A percentile compares a stretch with the other conserved stretches of the same genome.
phyloP scores from a whole-genome alignment of 2,888 invertebrate genomes.

The Atethmia centrago region DNA sequence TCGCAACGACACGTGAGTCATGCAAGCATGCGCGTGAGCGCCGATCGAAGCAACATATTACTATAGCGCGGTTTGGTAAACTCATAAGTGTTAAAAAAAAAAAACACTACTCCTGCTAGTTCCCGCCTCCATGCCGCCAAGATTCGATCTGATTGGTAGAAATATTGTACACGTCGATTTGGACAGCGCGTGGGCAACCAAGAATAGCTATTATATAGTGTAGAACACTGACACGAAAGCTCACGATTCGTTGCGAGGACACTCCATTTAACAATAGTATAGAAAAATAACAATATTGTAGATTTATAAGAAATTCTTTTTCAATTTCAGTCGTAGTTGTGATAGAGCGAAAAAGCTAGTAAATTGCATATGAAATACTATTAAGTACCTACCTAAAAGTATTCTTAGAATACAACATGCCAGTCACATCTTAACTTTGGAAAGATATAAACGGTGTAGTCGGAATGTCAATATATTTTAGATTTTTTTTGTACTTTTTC shows the following conservation, averaged over 20 bases:
- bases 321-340: slow-evolving; percentile 16
- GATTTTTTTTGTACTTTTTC: neutral
- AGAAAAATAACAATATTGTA: slow-evolving; percentile 16
- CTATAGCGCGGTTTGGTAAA: too few relatives aligned
- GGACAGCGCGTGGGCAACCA: neutral
- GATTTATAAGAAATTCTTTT: slow-evolving; percentile 2
- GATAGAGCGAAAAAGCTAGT: neutral
- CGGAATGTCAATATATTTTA: slow-evolving; percentile 1
- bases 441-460: neutral
- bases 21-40: too few relatives aligned
- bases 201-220: neutral
- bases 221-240: neutral
- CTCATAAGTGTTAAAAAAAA: neutral
- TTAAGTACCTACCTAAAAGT: neutral
- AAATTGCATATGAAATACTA: neutral
- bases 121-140: neutral
- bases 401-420: slow-evolving; percentile 1
- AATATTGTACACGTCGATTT: neutral
- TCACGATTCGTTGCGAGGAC: slow-evolving; percentile 10
- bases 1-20: neutral
- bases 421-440: neutral
- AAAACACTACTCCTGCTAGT: neutral
- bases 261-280: slow-evolving; percentile 1
- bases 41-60: neutral
- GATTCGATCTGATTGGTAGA: neutral